phyloP scores from a whole-genome alignment of 2,113 vertebrate genomes.

The Amazona vittata region DNA sequence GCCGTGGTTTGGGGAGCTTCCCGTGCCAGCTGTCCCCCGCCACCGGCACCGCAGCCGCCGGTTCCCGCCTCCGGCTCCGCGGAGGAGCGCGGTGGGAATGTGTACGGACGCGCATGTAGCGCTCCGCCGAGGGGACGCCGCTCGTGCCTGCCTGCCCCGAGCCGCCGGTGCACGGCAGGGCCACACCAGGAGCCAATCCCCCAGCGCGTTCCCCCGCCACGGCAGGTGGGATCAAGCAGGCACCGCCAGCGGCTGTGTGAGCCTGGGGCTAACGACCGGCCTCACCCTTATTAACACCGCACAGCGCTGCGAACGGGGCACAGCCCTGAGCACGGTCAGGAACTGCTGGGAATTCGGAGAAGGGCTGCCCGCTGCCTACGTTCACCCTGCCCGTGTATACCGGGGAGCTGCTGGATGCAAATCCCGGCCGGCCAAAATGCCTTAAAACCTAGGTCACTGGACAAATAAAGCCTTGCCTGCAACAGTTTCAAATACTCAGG shows the following conservation, averaged over 20 bases:
- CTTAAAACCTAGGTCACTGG: not conserved
- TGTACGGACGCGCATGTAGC: not conserved
- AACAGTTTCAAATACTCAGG: not conserved
- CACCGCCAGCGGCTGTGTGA: not conserved
- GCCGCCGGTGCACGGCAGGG: not conserved
- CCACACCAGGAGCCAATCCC: not conserved
- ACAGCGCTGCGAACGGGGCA: fast-evolving
- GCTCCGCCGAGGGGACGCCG: not conserved
- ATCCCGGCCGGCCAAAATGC: not conserved
- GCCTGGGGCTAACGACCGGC: not conserved
- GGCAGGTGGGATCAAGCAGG: not conserved
- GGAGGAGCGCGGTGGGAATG: not conserved
- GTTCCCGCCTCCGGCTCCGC: not conserved
- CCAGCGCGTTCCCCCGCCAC: not conserved
- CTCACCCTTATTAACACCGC: not conserved
- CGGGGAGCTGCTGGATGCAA: not conserved
- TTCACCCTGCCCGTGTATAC: not conserved
- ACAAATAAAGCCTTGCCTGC: not conserved
- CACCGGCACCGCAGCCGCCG: fast-evolving
- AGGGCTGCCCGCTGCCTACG: not conserved
- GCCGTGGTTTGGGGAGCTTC: not conserved
- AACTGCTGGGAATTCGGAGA: not conserved
- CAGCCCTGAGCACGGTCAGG: not conserved
- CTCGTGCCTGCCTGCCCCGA: not conserved
- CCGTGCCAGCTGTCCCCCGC: not conserved